These are phyloP conservation scores for Aromia moschata DNA, from an alignment of 2,888 invertebrate genomes.

Conservation along the genomic window DNA sequence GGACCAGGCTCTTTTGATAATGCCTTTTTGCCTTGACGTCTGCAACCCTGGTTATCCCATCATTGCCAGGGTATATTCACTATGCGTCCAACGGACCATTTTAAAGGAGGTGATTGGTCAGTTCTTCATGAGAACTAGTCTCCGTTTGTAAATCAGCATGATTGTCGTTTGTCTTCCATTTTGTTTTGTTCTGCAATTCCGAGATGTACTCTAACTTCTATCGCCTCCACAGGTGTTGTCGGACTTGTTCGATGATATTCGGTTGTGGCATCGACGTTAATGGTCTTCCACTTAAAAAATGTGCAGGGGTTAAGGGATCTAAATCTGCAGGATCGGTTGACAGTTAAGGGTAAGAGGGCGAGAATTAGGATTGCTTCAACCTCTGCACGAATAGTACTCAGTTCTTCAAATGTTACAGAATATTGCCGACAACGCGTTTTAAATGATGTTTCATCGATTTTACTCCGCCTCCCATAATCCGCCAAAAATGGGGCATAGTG, in stretches of 20 bases:
- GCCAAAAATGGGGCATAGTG: slow-evolving; percentile 4
- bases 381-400: not conserved
- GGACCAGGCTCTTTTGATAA: not conserved
- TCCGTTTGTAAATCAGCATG: not conserved
- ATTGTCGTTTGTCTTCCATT: not conserved
- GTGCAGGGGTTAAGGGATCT: not conserved
- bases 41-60: not conserved
- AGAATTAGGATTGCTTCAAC: not conserved
- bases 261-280: not conserved
- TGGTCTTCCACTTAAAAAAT: not conserved
- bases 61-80: not conserved
- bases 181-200: not conserved
- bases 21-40: not conserved
- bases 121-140: not conserved
- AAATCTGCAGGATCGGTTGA: not conserved
- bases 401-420: not conserved
- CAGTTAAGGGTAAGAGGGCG: not conserved
- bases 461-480: slow-evolving; percentile 5
- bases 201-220: not conserved
- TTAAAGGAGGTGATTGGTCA: not conserved
- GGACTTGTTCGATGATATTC: not conserved
- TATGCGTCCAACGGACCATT: not conserved
- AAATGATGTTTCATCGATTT: not conserved
- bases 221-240: not conserved
- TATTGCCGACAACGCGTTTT: not conserved